phyloP scores from a whole-genome alignment of 2,888 invertebrate genomes.

The Leucania comma region DNA sequence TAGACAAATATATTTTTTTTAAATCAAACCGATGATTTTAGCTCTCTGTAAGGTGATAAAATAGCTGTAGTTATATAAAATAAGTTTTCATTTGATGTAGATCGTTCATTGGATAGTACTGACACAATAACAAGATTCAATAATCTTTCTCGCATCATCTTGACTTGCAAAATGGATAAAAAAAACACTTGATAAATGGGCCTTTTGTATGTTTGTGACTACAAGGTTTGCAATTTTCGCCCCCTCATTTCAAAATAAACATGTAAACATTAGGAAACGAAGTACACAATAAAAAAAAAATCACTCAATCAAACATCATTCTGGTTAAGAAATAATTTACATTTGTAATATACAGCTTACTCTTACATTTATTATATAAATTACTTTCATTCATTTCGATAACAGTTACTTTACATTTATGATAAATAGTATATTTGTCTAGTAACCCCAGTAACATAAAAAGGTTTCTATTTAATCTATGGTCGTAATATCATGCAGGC shows the following conservation, averaged over 20 bases:
- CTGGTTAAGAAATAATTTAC: background rate
- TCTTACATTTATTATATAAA: slow-evolving; percentile 34
- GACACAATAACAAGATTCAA: slow-evolving; percentile 5
- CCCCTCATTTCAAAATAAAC: slow-evolving; percentile 5
- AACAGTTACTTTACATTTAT: slow-evolving; percentile 31
- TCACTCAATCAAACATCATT: slow-evolving; percentile 15
- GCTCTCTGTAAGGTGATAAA: background rate
- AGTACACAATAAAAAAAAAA: background rate
- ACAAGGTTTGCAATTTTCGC: background rate
- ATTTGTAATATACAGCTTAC: slow-evolving; percentile 32
- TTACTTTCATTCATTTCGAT: slow-evolving; percentile 29
- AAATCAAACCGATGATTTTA: background rate
- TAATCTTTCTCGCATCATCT: slow-evolving; percentile 13
- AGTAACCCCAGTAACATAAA: slow-evolving; percentile 10
- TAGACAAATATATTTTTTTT: background rate
- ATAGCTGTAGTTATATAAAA: background rate
- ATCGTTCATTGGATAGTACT: background rate
- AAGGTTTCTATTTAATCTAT: slow-evolving; percentile 2
- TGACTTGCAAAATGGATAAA: background rate
- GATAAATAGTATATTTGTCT: slow-evolving; percentile 12
- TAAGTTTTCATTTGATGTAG: background rate
- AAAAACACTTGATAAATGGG: background rate
- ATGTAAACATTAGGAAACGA: background rate
- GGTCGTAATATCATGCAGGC: background rate
- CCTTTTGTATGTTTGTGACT: slow-evolving; percentile 6